These are phyloP conservation scores for Alloplasta piceator DNA, from an alignment of 2,888 invertebrate species.

Conservation along the genomic window DNA sequence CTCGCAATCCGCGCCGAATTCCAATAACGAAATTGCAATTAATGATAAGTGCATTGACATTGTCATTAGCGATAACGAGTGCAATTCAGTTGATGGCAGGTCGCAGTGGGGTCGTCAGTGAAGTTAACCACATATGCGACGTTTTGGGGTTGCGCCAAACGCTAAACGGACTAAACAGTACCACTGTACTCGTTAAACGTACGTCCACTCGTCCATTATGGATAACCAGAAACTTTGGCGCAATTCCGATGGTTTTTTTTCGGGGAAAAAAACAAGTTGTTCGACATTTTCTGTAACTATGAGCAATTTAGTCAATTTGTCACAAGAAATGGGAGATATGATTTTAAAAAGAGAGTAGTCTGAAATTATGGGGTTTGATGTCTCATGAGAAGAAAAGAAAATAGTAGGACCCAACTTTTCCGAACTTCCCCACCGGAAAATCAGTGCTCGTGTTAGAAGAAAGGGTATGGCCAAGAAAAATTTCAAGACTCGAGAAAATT, in stretches of 20 bases:
- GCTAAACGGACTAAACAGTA: conserved; percentile 21
- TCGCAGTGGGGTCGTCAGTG: conserved; percentile 49
- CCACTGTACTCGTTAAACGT: conserved; percentile 13
- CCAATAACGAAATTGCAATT: conserved; percentile 25
- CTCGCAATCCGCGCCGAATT: conserved; percentile 1
- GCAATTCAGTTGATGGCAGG: conserved; percentile 54
- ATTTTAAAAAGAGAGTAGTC: too few relatives aligned
- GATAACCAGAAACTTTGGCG: conserved; percentile 10
- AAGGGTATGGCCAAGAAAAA: too few relatives aligned
- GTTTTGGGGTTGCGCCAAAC: conserved; percentile 62
- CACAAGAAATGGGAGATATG: too few relatives aligned
- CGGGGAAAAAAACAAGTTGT: background rate
- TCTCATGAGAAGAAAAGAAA: too few relatives aligned
- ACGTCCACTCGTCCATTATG: background rate
- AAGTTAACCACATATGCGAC: conserved; percentile 50
- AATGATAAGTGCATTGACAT: conserved; percentile 48
- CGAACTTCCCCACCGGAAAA: too few relatives aligned
- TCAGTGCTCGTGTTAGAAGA: too few relatives aligned
- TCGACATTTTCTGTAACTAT: background rate
- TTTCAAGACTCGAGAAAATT: too few relatives aligned
- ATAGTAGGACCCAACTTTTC: too few relatives aligned
- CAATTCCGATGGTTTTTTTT: background rate
- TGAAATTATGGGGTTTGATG: too few relatives aligned
- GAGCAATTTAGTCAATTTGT: background rate
- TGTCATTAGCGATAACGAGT: conserved; percentile 48